Base-by-base conservation (phyloP, 1,140 invertebrate genomes). In the Solen grandis region DNA sequence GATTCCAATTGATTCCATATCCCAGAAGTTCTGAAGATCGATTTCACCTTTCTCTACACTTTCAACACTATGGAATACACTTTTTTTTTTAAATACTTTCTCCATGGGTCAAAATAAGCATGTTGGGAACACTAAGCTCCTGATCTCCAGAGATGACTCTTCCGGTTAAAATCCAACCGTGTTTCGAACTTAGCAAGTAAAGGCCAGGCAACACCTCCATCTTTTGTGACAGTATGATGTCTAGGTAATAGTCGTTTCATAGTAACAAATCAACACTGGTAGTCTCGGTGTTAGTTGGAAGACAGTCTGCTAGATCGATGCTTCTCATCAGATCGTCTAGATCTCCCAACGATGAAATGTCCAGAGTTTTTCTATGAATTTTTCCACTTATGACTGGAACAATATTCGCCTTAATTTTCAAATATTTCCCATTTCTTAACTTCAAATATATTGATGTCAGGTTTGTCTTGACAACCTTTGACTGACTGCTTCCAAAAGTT, bases 81-180 rank as follows among this genome's bases (percentile, higher is more conserved):
- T 60, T 60, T 25, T n/a, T 60, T 60, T 19, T 22, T 60, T 25
- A 22, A 31, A 60, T 22, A 14, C 16, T 60, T 1, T 14, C 27
- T 60, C 59, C 57, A 62, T 62, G 72, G 27, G 72, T 31, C 4
- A 74, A 25, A 74, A 74, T 60, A 13, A 74, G 33, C 55, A 74
- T 27, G 31, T 36, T 55, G 27, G 59, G 19, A 16, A 22, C 59
- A 60, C 27, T 27, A 29, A 16, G 16, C 19, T 66, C 16, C 41
- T 19, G 19, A 2, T 66, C 63, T 66, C 19, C 27, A 19, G 19
- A 13, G 19, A 22, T 46, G 10, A 29, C 52, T 22, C n/a, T n/a
- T 19, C n/a, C 65, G 52, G 13, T 50, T 19, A 68, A 22, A 16
- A 68, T 46, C 38, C 36, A 5, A 16, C 65, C 65, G 14, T 50